Evolutionary conservation across 2,888 invertebrate species (phyloP).

Genomic region (Spilosoma lubricipeda): DNA sequence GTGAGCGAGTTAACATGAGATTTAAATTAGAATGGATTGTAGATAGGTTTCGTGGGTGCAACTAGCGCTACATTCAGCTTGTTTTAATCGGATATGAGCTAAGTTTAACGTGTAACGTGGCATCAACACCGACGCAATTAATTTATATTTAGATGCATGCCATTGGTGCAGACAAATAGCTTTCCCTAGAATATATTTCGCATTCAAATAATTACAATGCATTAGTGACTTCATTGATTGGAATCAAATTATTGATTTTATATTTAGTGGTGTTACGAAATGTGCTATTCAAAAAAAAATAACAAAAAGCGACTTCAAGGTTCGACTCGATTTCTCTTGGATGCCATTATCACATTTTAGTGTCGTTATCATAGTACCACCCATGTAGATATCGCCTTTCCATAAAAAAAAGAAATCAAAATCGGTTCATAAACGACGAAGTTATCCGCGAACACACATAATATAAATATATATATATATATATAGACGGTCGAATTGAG

Average conservation of each 20-base stretch:
- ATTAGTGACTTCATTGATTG: constrained; percentile 13
- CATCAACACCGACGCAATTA: constrained; percentile 52
- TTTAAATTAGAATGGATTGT: constrained; percentile 52
- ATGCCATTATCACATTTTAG: too few species aligned
- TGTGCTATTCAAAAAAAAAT: not conserved
- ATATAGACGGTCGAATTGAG: too few species aligned
- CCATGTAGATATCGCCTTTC: too few species aligned
- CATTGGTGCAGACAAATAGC: constrained; percentile 19
- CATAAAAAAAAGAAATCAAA: too few species aligned
- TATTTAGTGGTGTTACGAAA: not conserved
- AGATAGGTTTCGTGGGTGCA: constrained; percentile 49
- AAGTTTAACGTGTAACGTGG: constrained; percentile 50
- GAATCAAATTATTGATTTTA: not conserved
- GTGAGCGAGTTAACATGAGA: constrained; percentile 54
- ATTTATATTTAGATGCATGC: constrained; percentile 35
- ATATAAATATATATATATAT: too few species aligned
- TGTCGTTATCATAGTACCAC: too few species aligned
- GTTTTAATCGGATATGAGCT: constrained; percentile 55
- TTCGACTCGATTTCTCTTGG: too few species aligned
- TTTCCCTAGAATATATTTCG: constrained; percentile 17
- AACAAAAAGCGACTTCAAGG: too few species aligned
- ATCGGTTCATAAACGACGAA: too few species aligned
- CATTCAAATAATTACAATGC: constrained; percentile 16
- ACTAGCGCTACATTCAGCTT: constrained; percentile 56
- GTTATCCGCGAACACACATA: too few species aligned